Conservation (phyloP, 2,797 vertebrate genomes). For the Kryptopterus vitreolus region DNA sequence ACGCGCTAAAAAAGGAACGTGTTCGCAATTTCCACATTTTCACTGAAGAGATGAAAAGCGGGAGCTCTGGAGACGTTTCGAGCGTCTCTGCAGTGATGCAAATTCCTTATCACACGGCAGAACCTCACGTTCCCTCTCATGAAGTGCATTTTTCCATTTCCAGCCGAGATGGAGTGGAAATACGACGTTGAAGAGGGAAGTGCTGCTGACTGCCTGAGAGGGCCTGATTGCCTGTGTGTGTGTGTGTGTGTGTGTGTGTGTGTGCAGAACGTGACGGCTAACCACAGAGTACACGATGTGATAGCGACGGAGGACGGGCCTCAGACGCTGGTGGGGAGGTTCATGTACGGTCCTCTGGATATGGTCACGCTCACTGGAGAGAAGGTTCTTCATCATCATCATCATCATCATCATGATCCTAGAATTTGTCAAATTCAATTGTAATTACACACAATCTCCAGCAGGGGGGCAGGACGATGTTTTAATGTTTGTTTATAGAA, state of each 20-base stretch:
- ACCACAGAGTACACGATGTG: conserved; percentile 83
- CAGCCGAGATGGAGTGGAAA: background rate
- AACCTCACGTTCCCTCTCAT: background rate
- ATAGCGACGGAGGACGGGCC: conserved; percentile 81
- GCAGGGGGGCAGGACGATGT: background rate
- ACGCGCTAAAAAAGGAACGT: background rate
- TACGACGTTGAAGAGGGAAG: background rate
- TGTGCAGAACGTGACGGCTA: conserved; percentile 81
- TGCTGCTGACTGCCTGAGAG: background rate
- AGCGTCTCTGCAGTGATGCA: background rate
- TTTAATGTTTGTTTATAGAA: too few species aligned
- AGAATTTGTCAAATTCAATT: background rate
- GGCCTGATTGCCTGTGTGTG: background rate
- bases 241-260: conserved; percentile 20
- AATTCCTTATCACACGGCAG: background rate
- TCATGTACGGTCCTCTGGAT: conserved; percentile 86
- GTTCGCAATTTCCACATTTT: background rate
- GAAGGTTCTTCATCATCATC: conserved; percentile 69
- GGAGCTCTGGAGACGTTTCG: background rate
- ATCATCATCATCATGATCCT: background rate
- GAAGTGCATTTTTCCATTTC: conserved; percentile 18
- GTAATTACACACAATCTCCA: background rate
- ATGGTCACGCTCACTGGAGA: conserved; percentile 87
- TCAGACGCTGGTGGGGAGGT: conserved; percentile 79
- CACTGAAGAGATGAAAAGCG: background rate